phyloP scores from a whole-genome alignment of 2,888 invertebrate species.

The Dione juno region DNA sequence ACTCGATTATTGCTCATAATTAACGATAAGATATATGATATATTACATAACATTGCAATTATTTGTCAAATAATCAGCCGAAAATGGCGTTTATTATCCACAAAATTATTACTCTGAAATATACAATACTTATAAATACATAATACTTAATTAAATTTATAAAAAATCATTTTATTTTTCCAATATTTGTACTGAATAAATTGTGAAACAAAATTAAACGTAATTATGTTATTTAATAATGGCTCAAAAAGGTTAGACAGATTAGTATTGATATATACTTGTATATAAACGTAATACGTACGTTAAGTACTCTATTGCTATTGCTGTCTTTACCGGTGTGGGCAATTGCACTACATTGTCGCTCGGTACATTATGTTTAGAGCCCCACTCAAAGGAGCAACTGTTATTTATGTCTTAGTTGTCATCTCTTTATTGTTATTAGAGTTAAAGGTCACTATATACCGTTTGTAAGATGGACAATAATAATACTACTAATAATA shows the following conservation, averaged over 20 bases:
- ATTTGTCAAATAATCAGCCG: neutral
- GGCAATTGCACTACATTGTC: constrained; percentile 32
- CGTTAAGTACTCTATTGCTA: constrained; percentile 1
- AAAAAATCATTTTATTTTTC: too few species aligned
- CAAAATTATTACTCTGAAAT: too few species aligned
- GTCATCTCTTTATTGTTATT: constrained; percentile 23
- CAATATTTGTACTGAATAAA: too few species aligned
- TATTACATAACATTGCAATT: neutral
- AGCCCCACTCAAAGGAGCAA: constrained; percentile 52
- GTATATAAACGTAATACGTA: too few species aligned
- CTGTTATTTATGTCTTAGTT: constrained; percentile 41
- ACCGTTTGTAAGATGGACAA: neutral
- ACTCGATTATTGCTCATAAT: neutral
- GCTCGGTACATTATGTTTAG: constrained; percentile 28
- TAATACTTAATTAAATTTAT: too few species aligned
- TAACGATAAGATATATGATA: neutral
- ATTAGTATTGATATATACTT: neutral
- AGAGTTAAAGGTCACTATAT: constrained; percentile 25
- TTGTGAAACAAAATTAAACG: neutral
- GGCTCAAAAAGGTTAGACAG: neutral
- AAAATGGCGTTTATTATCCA: too few species aligned
- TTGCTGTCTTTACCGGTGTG: constrained; percentile 17
- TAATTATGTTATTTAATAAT: neutral
- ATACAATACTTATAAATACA: too few species aligned
- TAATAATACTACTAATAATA: neutral